phyloP scores from a whole-genome alignment of 2,113 vertebrate genomes.

The Cardinalis cardinalis region DNA sequence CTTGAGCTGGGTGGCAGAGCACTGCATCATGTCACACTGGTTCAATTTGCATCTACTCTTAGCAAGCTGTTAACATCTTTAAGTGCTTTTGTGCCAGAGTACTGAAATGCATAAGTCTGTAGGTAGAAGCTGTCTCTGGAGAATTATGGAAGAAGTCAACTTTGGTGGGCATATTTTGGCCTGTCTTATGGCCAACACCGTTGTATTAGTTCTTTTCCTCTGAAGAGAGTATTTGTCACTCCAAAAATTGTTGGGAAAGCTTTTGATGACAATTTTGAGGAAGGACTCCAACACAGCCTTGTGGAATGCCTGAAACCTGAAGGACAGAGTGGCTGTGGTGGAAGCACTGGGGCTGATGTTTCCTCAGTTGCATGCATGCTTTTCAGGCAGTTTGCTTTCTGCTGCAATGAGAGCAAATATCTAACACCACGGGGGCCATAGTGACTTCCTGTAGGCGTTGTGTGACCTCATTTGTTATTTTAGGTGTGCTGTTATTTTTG shows the following conservation, averaged over 20 bases:
- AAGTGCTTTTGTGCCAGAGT: neutral
- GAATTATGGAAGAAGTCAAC: neutral
- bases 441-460: neutral
- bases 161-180: neutral
- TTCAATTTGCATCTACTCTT: neutral
- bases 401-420: neutral
- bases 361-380: fast-evolving
- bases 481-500: neutral
- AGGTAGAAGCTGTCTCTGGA: neutral
- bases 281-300: fast-evolving
- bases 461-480: slow-evolving; percentile 2
- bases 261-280: neutral
- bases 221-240: neutral
- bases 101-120: neutral
- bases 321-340: neutral
- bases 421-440: neutral
- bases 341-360: neutral
- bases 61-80: neutral
- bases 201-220: neutral
- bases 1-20: neutral
- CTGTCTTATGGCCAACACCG: neutral
- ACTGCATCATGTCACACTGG: neutral
- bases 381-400: neutral
- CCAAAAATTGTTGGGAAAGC: neutral
- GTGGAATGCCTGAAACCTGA: neutral